Percentiles rank a stretch among this genome's conserved stretches.
Evolutionary conservation across 2,888 invertebrate species (phyloP).

Genomic region (Holacanthella duospinosa): DNA sequence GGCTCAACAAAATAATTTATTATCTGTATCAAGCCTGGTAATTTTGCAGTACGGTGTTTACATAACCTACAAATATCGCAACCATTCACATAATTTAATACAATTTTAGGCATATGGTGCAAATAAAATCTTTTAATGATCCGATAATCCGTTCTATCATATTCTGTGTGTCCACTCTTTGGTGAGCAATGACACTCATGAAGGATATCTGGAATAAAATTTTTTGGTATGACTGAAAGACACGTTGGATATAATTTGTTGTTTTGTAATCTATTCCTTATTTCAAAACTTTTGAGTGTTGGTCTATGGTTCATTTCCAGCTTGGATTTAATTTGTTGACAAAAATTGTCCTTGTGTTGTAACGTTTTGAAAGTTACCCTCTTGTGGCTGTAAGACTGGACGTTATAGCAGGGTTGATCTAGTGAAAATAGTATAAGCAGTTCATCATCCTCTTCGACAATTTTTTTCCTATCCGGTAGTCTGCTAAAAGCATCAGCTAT

Average conservation of each 20-base stretch:
- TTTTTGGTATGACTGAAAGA: neutral
- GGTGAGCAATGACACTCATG: neutral
- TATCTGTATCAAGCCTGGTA: neutral
- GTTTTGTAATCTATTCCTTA: neutral
- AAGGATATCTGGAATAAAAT: neutral
- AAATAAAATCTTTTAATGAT: neutral
- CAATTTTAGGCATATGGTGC: neutral
- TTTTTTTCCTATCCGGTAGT: too few relatives aligned
- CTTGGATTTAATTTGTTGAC: neutral
- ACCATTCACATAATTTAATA: neutral
- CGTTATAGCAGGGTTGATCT: too few relatives aligned
- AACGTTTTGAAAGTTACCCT: neutral
- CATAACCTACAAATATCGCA: neutral
- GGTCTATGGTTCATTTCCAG: neutral
- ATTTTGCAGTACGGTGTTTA: neutral
- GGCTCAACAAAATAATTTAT: neutral
- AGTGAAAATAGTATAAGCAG: neutral
- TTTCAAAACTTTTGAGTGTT: neutral
- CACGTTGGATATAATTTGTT: neutral
- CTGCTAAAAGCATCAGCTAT: neutral
- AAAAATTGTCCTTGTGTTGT: neutral
- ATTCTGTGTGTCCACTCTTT: neutral
- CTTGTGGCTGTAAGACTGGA: neutral
- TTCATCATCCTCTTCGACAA: too few relatives aligned
- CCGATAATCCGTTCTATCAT: neutral